Percentiles rank a stretch among this genome's conserved stretches.
Conservation (phyloP, 2,113 vertebrate genomes). For the Myotis brandtii region DNA sequence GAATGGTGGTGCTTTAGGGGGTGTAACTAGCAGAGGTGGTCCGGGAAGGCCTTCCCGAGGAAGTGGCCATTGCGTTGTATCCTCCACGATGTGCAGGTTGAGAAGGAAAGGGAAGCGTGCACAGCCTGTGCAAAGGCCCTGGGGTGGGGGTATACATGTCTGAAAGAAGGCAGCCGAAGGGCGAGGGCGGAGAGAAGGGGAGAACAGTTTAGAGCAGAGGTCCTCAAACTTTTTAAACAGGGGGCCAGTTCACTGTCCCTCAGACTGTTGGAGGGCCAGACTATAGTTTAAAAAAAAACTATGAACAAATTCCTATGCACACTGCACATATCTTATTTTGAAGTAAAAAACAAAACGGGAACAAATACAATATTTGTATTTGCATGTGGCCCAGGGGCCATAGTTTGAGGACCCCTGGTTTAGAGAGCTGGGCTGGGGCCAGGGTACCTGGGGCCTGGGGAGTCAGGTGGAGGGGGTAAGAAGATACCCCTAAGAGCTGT, state of each 20-base stretch:
- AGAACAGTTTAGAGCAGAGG: not conserved
- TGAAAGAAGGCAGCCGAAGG: not conserved
- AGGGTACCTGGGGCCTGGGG: not conserved
- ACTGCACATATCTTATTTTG: too few species aligned
- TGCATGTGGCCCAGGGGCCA: too few species aligned
- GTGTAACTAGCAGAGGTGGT: not conserved
- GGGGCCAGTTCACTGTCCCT: too few species aligned
- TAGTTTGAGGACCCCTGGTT: too few species aligned
- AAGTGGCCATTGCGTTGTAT: not conserved
- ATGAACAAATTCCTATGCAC: too few species aligned
- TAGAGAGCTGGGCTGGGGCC: not conserved
- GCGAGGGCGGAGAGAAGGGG: not conserved
- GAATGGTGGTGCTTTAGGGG: accelerated
- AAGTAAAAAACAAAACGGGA: too few species aligned
- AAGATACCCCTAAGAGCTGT: not conserved
- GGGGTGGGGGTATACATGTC: not conserved
- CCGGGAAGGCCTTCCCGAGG: not conserved
- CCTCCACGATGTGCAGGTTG: not conserved
- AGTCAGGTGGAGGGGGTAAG: not conserved
- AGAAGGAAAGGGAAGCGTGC: not conserved
- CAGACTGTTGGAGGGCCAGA: too few species aligned
- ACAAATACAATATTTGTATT: too few species aligned
- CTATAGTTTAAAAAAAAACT: too few species aligned
- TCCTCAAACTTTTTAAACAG: too few species aligned
- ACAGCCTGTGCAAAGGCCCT: conserved; percentile 29